Percentiles rank a stretch among this genome's conserved stretches.
phyloP scores from a whole-genome alignment of 1,140 invertebrate species.

The Drosophila truncata region DNA sequence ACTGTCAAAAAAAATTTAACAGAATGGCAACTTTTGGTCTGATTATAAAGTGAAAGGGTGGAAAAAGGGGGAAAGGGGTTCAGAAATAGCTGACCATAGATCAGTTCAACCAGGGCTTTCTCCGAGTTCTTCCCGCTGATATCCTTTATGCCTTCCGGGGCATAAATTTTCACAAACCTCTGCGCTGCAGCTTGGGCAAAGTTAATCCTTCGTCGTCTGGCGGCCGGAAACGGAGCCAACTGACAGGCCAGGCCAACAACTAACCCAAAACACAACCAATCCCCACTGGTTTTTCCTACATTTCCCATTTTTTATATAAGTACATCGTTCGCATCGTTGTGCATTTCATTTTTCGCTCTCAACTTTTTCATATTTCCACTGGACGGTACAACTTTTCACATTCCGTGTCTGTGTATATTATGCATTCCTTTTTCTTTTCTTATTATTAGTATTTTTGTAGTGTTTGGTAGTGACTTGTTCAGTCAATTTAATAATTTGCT shows the following conservation, averaged over 20 bases:
- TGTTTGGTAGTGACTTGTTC: constrained; percentile 23
- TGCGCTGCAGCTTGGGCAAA: constrained; percentile 62
- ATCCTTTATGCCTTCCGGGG: constrained; percentile 73
- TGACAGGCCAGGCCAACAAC: constrained; percentile 61
- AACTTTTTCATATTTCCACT: constrained; percentile 60
- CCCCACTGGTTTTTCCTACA: constrained; percentile 11
- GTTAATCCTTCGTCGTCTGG: constrained; percentile 65
- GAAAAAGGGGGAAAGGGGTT: constrained; percentile 1
- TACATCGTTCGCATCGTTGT: constrained; percentile 17
- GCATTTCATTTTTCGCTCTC: constrained; percentile 53
- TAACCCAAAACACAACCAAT: constrained; percentile 61
- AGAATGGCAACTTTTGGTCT: constrained; percentile 47
- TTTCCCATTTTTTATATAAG: constrained; percentile 16
- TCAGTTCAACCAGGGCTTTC: constrained; percentile 45
- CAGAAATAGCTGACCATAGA: constrained; percentile 57
- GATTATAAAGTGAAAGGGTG: constrained; percentile 29
- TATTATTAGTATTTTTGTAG: background rate
- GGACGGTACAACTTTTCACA: constrained; percentile 36
- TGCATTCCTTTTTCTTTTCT: constrained; percentile 4
- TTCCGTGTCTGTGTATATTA: constrained; percentile 15
- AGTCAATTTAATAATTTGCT: constrained; percentile 76
- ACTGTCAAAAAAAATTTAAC: constrained; percentile 50
- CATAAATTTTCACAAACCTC: constrained; percentile 71
- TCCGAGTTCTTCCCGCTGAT: constrained; percentile 52
- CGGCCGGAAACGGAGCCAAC: constrained; percentile 70